Evolutionary conservation across 2,888 invertebrate genomes (phyloP), one percentile per base, ranked within the genome.

Genomic region (Malthinus flaveolus): DNA sequence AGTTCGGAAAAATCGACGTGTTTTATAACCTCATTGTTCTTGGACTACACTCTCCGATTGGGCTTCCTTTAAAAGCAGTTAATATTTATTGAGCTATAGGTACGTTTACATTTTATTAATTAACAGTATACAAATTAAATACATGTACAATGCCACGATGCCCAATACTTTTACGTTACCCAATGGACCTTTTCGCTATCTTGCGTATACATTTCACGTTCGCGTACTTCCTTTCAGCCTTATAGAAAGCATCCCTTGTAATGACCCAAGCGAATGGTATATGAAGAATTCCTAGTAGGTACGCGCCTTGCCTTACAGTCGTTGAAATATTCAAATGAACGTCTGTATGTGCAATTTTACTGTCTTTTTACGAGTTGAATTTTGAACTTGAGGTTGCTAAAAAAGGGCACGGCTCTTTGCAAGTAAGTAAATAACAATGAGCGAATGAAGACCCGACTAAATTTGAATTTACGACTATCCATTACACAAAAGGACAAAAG

Each of bases 201-300:
- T 12, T 7, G 23, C 10, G 23, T 23, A 51, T 34, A 35, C 44
- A 45, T 34, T 45, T 35, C 51, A 51, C 44, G 51, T 51, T 35
- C 51, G 44, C 44, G 51, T 51, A 35, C 42, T 50, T 50, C 51
- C 44, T 51, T 33, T 8, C 23, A 35, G 44, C 44, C 51, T 34
- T 51, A 33, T 51, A 51, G 44, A 45, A 51, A 51, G 44, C 51
- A 45, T 35, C 51, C 51, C 51, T 45, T 34, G 44, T 31, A 44
- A 51, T 45, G 51, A 51, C 44, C 51, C 42, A 10, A 23, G 23
- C 13, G 33, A 10, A 35, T 42, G 34, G 44, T 51, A 44, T 34
- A 45, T 45, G 34, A 51, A 44, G 32, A 42, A 42, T 39, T 15
- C 23, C 39, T 15, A 23, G 10, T n/a, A 23, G 39, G 15, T 42